These are phyloP conservation scores for Onchidella celtica DNA, from an alignment of 2,888 invertebrate genomes.

Conservation along the genomic window DNA sequence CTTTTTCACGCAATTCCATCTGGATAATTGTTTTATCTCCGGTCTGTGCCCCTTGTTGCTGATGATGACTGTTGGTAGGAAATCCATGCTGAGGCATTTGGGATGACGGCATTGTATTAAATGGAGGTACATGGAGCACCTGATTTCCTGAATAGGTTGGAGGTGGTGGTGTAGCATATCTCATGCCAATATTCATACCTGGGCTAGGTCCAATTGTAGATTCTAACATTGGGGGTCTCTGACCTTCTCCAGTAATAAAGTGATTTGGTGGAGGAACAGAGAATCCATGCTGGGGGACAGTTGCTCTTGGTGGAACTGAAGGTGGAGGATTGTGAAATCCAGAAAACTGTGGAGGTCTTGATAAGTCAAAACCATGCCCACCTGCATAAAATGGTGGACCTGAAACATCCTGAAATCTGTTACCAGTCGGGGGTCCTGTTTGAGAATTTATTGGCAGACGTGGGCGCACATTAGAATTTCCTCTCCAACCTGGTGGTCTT, in stretches of 20 bases:
- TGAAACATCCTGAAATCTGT: background rate
- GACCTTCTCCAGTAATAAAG: background rate
- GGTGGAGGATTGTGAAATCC: background rate
- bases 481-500: background rate
- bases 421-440: background rate
- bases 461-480: background rate
- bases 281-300: background rate
- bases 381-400: background rate
- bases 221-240: no score
- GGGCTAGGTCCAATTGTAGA: no score
- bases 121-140: background rate
- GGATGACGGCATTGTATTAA: no score
- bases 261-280: constrained; percentile 21
- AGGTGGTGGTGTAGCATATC: background rate
- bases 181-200: no score
- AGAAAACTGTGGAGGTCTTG: background rate
- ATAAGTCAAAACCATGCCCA: background rate
- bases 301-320: background rate
- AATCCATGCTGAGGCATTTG: background rate
- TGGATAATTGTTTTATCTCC: background rate
- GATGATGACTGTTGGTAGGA: constrained; percentile 1
- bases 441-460: background rate
- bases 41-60: background rate
- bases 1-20: background rate
- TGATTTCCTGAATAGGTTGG: background rate